Base-by-base conservation (phyloP, 2,113 vertebrate species). In the Mionectes macconnelli region DNA sequence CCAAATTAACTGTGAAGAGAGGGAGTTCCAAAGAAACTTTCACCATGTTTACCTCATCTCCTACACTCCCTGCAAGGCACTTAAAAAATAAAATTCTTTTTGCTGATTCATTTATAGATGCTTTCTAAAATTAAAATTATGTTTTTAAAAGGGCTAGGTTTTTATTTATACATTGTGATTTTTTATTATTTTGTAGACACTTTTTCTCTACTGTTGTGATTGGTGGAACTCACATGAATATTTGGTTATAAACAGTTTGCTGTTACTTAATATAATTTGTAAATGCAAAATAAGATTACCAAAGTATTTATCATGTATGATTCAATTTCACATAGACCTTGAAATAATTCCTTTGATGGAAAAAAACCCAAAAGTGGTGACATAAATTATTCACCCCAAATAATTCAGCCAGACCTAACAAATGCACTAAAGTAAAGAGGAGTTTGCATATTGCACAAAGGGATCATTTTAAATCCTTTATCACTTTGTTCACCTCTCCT, bases 361-460 rank as follows among this genome's bases (percentile, higher is more conserved):
- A 94, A 88, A 62, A 77, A 66, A 28, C 31, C 35, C 20, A 45
- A 62, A 89, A 85, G 16, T 27, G 75, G 3, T 64, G 40, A 57
- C 40, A 53, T n/a, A n/a, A n/a, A n/a, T n/a, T 92, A 87, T 91
- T 90, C 42, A 90, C 14, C 8, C 3, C 11, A 77, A 69, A 16
- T 80, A 85, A 77, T 83, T 95, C 84, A 83, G 39, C 18, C 37
- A 96, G 50, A 12, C 8, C 50, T 79, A 73, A 83, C 1, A 0
- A 85, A 82, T 66, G 35, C 49, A 76, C 9, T 78, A 86, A 79
- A 78, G 39, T 81, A 86, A 82, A 79, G 42, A 83, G 30, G 12
- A 82, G 73, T 76, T 77, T 93, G 47, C 88, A 88, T 84, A 86
- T 52, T 94, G 60, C 64, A 94, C 76, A 93, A 94, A 96, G 49